These are phyloP conservation scores for Polyommatus iphigenia DNA, from an alignment of 2,888 invertebrate genomes.

Conservation along the genomic window DNA sequence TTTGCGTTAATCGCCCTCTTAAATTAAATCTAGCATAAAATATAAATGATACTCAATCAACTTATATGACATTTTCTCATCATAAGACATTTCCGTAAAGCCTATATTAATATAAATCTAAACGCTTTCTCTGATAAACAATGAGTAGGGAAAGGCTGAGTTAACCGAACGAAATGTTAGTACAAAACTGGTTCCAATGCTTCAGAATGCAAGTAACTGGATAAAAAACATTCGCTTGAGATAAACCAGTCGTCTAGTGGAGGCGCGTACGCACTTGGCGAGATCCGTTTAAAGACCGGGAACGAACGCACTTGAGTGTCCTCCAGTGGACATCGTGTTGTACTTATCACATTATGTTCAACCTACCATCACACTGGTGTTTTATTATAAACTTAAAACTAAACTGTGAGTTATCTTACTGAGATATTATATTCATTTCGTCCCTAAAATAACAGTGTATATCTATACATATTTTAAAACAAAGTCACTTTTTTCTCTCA, in stretches of 20 bases:
- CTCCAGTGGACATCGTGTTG: background rate
- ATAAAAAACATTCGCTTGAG: slow-evolving; percentile 72
- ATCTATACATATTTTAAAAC: too few relatives aligned
- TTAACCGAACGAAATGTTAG: slow-evolving; percentile 65
- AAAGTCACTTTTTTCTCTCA: too few relatives aligned
- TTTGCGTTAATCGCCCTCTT: too few relatives aligned
- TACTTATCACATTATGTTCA: too few relatives aligned
- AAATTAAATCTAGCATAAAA: too few relatives aligned
- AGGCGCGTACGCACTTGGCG: slow-evolving; percentile 41
- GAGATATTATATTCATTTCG: too few relatives aligned
- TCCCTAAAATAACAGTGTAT: too few relatives aligned
- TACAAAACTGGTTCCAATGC: slow-evolving; percentile 74
- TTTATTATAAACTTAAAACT: too few relatives aligned
- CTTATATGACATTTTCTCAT: too few relatives aligned
- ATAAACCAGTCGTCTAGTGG: slow-evolving; percentile 68
- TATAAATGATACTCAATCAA: too few relatives aligned
- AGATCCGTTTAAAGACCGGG: background rate
- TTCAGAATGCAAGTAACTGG: slow-evolving; percentile 78
- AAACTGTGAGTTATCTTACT: too few relatives aligned
- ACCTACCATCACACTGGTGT: too few relatives aligned
- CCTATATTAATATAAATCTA: background rate
- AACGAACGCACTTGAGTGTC: background rate
- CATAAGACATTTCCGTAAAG: background rate
- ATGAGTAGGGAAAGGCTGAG: slow-evolving; percentile 71
- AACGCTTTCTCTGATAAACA: slow-evolving; percentile 48